Evolutionary conservation across 2,113 vertebrate genomes (phyloP), one percentile per base, ranked within the genome.

Genomic region (Sula dactylatra): DNA sequence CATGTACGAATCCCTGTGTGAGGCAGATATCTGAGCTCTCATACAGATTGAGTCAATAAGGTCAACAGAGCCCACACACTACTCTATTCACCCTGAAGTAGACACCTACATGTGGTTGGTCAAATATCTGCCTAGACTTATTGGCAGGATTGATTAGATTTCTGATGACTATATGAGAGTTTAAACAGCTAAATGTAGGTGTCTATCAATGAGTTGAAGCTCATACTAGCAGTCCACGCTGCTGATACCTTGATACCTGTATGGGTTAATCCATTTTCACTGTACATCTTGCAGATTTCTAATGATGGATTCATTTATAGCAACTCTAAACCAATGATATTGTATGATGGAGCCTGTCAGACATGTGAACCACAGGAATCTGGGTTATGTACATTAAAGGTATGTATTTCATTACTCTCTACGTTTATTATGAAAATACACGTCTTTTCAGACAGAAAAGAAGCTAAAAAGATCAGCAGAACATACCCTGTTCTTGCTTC

Each of bases 291-390:
- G 61, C 98, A 99, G 99, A 98, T 99, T 79, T 99, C 99, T 87
- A 99, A 99, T 77, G 99, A 99, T 77, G 99, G 99, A 66, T 97
- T 99, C 76, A 95, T 95, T 92, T 99, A 99, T 97, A 99, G 99
- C 88, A 99, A 99, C 74, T 96, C 98, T 95, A 99, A 99, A 98
- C 98, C 98, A 42, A 94, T 99, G 84, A 97, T 97, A 17, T 73
- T 99, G 49, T 99, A 98, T 82, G 98, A 99, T 64, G 98, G 99
- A 56, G 97, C 97, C 61, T 99, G 99, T 93, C 99, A 99, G 94
- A 96, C 86, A 45, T 99, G 99, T 97, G 98, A 96, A 81, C 90
- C 95, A 65, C 59, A 92, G 74, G 67, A 96, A 22, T 97, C 98
- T 32, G 97, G 97, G 12, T 94, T 98, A 42, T 99, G 99, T 67